Evolutionary conservation across 2,888 invertebrate genomes (phyloP).

Genomic region (Brachypterus glaber): DNA sequence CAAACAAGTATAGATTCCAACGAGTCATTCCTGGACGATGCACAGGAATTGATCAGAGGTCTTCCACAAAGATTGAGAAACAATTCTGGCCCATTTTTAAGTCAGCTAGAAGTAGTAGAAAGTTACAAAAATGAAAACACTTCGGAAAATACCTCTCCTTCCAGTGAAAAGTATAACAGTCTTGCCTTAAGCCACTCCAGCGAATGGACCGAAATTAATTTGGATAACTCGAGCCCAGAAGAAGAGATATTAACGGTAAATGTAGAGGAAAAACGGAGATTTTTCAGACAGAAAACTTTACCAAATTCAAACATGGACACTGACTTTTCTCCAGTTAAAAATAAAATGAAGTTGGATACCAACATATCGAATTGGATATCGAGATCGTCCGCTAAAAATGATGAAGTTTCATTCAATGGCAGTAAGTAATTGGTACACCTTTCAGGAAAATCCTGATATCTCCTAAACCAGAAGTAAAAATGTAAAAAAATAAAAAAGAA

Average conservation of each 20-base stretch:
- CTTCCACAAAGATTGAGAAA: constrained; percentile 31
- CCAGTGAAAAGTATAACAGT: constrained; percentile 25
- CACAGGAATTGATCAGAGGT: constrained; percentile 34
- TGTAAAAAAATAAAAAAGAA: too few species aligned
- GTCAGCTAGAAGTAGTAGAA: constrained; percentile 28
- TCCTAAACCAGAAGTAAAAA: too few species aligned
- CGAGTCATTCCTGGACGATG: constrained; percentile 33
- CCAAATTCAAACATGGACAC: constrained; percentile 40
- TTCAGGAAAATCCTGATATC: too few species aligned
- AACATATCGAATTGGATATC: constrained; percentile 48
- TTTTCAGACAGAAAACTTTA: constrained; percentile 43
- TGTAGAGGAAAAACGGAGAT: constrained; percentile 35
- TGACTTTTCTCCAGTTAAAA: constrained; percentile 32
- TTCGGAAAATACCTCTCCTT: constrained; percentile 26
- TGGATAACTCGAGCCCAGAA: constrained; percentile 59
- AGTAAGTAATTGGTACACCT: too few species aligned
- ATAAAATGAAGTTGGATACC: constrained; percentile 42
- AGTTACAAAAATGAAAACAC: constrained; percentile 28
- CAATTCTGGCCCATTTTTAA: constrained; percentile 23
- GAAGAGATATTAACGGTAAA: constrained; percentile 41
- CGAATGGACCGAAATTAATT: constrained; percentile 65
- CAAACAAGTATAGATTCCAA: constrained; percentile 34
- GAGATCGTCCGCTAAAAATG: constrained; percentile 43
- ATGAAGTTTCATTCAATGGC: constrained; percentile 36
- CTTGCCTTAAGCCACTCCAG: constrained; percentile 41